Conservation (phyloP, 2,888 invertebrate species). For the Tetranychus truncatus region DNA sequence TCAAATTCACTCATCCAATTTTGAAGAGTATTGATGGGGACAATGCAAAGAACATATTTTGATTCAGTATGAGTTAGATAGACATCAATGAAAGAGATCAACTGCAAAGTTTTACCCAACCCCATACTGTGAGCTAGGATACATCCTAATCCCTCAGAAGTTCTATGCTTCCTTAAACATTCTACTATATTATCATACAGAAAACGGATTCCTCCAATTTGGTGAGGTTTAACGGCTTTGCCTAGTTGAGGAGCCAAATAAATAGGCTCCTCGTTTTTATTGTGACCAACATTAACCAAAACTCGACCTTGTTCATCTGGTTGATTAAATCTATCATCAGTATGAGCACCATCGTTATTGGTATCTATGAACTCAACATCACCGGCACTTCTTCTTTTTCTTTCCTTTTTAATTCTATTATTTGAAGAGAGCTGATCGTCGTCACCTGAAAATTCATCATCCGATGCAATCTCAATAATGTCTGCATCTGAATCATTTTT, state of each 20-base stretch:
- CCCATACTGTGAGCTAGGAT: constrained; percentile 99
- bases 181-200: constrained; percentile 92
- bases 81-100: constrained; percentile 13
- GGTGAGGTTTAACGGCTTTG: constrained; percentile 81
- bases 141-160: constrained; percentile 64
- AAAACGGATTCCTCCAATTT: constrained; percentile 86
- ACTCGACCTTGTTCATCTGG: constrained; percentile 81
- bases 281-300: constrained; percentile 78
- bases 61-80: constrained; percentile 69
- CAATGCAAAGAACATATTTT: constrained; percentile 77
- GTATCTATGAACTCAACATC: constrained; percentile 55
- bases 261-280: constrained; percentile 70
- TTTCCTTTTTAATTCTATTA: background rate
- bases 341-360: constrained; percentile 75
- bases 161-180: constrained; percentile 66
- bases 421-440: background rate
- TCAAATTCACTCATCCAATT: constrained; percentile 96
- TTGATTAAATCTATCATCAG: constrained; percentile 73
- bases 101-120: constrained; percentile 76
- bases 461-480: constrained; percentile 19
- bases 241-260: constrained; percentile 75
- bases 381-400: constrained; percentile 33
- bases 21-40: constrained; percentile 94
- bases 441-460: constrained; percentile 14
- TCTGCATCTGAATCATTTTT: constrained; percentile 14